These are phyloP conservation scores for Cerceris ruficornis DNA, from an alignment of 2,888 invertebrate genomes.

Conservation along the genomic window DNA sequence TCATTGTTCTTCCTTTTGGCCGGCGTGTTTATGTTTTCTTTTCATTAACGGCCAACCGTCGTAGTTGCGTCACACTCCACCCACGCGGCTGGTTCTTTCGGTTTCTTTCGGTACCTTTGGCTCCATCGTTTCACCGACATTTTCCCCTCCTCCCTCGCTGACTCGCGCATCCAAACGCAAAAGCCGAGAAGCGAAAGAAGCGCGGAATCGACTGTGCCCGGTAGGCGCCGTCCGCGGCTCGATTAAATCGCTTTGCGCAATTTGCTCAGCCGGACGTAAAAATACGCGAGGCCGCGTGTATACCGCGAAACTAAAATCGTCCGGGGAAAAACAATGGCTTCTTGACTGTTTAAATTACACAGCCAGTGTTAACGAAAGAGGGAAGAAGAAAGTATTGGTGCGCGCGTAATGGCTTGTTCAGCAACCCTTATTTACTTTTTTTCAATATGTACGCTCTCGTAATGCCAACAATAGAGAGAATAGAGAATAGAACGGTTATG, in stretches of 20 bases:
- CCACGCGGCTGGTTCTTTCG: conserved; percentile 38
- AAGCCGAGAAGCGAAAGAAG: neutral
- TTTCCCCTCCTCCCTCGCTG: neutral
- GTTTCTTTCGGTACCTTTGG: conserved; percentile 27
- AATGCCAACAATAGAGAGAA: conserved; percentile 4
- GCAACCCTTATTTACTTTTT: conserved; percentile 4
- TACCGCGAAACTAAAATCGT: neutral
- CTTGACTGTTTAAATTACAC: neutral
- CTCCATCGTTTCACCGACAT: neutral
- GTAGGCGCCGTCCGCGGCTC: neutral
- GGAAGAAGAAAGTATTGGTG: neutral
- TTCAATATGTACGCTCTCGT: neutral
- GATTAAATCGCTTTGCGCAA: neutral
- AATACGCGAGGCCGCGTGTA: neutral
- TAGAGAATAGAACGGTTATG: neutral
- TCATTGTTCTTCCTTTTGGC: conserved; percentile 40
- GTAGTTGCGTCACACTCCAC: conserved; percentile 36
- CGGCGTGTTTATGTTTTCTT: conserved; percentile 75
- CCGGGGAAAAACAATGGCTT: neutral
- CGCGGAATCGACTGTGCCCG: neutral
- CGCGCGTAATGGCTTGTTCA: neutral
- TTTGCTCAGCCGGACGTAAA: neutral
- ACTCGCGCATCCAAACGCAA: neutral
- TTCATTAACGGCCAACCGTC: conserved; percentile 72
- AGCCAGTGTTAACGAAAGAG: neutral